phyloP scores from a whole-genome alignment of 2,888 invertebrate genomes.

The Ormyrus labotus region DNA sequence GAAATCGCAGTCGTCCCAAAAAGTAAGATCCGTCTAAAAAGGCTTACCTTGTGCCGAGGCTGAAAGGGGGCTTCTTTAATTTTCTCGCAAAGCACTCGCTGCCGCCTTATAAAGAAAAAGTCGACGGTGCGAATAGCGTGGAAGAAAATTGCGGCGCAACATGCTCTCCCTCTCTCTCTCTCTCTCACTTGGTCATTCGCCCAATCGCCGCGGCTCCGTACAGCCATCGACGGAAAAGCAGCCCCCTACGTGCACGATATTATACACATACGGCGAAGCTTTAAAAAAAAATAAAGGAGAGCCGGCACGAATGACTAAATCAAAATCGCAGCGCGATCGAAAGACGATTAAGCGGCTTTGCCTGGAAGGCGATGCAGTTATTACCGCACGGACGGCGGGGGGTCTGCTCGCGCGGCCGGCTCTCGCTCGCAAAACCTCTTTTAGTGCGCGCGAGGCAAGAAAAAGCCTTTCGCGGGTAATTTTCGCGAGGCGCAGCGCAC shows the following conservation, averaged over 20 bases:
- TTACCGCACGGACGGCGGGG: slow-evolving; percentile 36
- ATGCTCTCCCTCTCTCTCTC: slow-evolving; percentile 19
- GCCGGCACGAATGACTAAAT: slow-evolving; percentile 61
- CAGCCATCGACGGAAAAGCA: not conserved
- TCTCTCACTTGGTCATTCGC: slow-evolving; percentile 14
- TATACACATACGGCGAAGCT: not conserved
- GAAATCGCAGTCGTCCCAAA: too few species aligned
- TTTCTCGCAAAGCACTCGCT: not conserved
- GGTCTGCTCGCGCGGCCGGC: too few species aligned
- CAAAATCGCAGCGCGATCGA: slow-evolving; percentile 59
- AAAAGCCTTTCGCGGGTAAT: slow-evolving; percentile 13
- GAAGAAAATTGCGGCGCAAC: slow-evolving; percentile 32
- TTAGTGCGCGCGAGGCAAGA: slow-evolving; percentile 1
- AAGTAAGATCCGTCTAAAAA: too few species aligned
- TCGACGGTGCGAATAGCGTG: not conserved
- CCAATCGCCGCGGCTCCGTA: not conserved
- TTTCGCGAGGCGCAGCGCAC: not conserved
- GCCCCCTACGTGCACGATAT: not conserved
- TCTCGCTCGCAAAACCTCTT: slow-evolving; percentile 8
- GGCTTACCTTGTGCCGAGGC: too few species aligned
- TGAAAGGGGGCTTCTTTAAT: not conserved
- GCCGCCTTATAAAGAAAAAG: slow-evolving; percentile 14
- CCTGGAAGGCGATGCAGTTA: slow-evolving; percentile 53
- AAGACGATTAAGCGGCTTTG: slow-evolving; percentile 57
- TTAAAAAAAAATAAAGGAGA: slow-evolving; percentile 9